phyloP scores from a whole-genome alignment of 2,113 vertebrate genomes.

The Menidia beryllina region DNA sequence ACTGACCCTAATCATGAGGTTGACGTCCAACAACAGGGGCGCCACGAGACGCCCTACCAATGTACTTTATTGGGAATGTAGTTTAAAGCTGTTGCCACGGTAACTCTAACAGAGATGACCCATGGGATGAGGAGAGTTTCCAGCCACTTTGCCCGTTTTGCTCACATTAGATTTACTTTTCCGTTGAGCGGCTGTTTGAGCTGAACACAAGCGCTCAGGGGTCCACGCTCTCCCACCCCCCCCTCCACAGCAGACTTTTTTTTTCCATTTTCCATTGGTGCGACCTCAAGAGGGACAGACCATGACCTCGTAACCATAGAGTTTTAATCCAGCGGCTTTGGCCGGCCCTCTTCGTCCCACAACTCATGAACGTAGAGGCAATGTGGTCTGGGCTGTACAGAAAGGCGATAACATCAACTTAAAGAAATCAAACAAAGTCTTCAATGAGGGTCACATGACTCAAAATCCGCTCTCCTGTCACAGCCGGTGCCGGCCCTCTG shows the following conservation, averaged over 20 bases:
- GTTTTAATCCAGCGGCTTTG: background rate
- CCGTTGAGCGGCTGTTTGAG: no score
- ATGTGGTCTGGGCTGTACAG: background rate
- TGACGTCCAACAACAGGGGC: no score
- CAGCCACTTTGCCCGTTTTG: background rate
- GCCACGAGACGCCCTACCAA: no score
- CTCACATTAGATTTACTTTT: no score
- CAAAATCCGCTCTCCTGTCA: background rate
- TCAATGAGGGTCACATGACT: background rate
- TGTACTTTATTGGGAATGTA: background rate
- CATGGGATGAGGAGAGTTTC: background rate
- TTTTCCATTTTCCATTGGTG: background rate
- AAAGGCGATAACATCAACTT: background rate
- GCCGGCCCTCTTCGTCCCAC: background rate
- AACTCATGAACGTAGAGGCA: background rate
- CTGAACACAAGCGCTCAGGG: no score
- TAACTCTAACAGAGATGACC: constrained; percentile 6
- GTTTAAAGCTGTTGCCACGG: constrained; percentile 30
- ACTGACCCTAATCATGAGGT: no score
- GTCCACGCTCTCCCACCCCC: no score
- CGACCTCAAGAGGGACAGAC: background rate
- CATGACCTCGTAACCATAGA: background rate
- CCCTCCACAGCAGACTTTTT: no score
- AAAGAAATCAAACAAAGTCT: background rate
- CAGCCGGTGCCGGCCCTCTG: background rate